phyloP scores from a whole-genome alignment of 2,113 vertebrate genomes.

The Dinomys branickii region DNA sequence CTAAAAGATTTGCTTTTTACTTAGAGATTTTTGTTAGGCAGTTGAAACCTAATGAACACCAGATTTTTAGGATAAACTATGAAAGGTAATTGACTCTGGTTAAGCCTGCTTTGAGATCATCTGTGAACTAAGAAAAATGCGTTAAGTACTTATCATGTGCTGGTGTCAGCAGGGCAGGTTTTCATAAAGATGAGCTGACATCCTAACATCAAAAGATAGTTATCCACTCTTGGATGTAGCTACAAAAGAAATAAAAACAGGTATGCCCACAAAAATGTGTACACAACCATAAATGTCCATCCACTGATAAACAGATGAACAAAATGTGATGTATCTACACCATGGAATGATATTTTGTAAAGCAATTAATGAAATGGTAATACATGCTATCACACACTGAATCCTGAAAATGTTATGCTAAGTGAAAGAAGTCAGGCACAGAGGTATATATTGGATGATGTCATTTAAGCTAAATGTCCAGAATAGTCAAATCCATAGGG shows the following conservation, averaged over 20 bases:
- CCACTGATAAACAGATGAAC: background rate
- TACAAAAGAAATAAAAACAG: constrained; percentile 26
- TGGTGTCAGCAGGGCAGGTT: background rate
- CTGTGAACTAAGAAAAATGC: background rate
- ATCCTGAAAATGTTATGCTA: background rate
- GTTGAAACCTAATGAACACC: background rate
- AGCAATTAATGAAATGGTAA: background rate
- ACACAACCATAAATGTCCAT: background rate
- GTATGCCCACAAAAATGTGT: background rate
- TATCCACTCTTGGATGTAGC: background rate
- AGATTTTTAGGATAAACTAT: background rate
- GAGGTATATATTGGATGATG: background rate
- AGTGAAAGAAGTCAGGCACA: background rate
- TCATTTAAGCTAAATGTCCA: background rate
- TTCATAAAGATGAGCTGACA: background rate
- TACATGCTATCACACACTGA: background rate
- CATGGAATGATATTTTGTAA: background rate
- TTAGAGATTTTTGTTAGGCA: background rate
- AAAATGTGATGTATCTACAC: background rate
- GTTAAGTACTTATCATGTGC: background rate
- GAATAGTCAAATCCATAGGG: background rate
- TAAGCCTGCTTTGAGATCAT: constrained; percentile 16
- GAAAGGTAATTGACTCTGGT: background rate
- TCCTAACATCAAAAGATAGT: background rate
- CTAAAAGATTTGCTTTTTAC: background rate